Evolutionary conservation across 2,888 invertebrate genomes (phyloP), one percentile per base, ranked within the genome.

Genomic region (Incurvaria masculella): DNA sequence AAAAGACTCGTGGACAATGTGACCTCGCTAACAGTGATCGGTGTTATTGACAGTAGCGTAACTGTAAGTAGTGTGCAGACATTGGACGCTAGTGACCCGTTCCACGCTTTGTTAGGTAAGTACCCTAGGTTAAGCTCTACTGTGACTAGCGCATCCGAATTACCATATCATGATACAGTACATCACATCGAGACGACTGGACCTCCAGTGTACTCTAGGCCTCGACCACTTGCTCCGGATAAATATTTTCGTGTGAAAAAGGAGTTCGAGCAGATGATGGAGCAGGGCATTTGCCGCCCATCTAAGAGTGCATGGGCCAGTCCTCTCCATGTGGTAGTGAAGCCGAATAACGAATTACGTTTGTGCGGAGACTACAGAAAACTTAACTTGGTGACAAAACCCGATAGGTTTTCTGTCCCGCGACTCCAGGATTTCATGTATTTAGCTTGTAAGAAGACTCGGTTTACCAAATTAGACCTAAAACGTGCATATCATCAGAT

Each of bases 401-500:
- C 40, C 11, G 40, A 40, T n/a, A 10, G 40, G 6, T 40, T n/a
- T 16, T 16, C 40, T 10, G 6, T 40, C 6, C 40, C 40, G 16
- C 10, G 40, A 40, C 10, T 40, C 10, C 40, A 40, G 16, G 11
- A 40, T 40, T 40, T 40, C n/a, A n/a, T n/a, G n/a, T n/a, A n/a
- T n/a, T n/a, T n/a, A n/a, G n/a, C n/a, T n/a, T n/a, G n/a, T n/a
- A n/a, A n/a, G n/a, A n/a, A n/a, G n/a, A n/a, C n/a, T n/a, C n/a
- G n/a, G n/a, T n/a, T n/a, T n/a, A n/a, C n/a, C n/a, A n/a, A n/a
- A n/a, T n/a, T n/a, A n/a, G n/a, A n/a, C n/a, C n/a, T n/a, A n/a
- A n/a, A n/a, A n/a, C n/a, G n/a, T n/a, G 65, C 64, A 1, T 72
- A 61, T 49, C 56, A 65, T 21, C 65, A 69, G 42, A 66, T 74